phyloP scores from a whole-genome alignment of 2,888 invertebrate genomes.

The Drosophila niveifrons region DNA sequence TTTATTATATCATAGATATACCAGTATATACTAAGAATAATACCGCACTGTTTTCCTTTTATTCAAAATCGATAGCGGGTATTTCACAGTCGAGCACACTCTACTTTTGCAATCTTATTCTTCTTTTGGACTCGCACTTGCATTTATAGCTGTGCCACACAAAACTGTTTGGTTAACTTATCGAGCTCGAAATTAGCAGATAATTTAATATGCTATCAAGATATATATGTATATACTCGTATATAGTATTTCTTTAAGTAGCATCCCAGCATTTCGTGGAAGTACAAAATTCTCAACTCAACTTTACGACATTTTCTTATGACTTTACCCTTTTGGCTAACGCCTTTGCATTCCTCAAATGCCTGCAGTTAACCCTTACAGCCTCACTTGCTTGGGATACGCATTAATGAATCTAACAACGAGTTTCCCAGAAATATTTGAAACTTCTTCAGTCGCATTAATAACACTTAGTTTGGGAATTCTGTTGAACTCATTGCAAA shows the following conservation, averaged over 20 bases:
- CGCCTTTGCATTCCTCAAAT: background rate
- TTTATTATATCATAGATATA: no score
- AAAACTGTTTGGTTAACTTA: conserved; percentile 31
- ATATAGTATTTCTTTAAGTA: background rate
- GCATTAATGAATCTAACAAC: conserved; percentile 1
- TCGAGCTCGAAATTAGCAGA: conserved; percentile 15
- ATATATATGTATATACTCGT: background rate
- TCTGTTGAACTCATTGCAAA: background rate
- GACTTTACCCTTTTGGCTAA: background rate
- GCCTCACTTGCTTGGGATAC: background rate
- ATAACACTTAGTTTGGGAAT: background rate
- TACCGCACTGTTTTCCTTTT: no score
- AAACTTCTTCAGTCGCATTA: background rate
- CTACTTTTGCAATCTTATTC: no score
- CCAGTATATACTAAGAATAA: no score
- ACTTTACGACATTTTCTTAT: background rate
- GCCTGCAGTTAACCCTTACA: background rate
- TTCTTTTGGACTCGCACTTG: background rate
- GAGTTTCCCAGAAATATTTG: background rate
- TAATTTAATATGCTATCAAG: background rate
- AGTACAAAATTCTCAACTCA: background rate
- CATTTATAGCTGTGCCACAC: conserved; percentile 2
- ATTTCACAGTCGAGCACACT: no score
- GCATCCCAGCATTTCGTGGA: background rate
- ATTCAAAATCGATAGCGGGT: no score